Conservation (phyloP, 2,113 vertebrate genomes). For the Paracanthobrama guichenoti region DNA sequence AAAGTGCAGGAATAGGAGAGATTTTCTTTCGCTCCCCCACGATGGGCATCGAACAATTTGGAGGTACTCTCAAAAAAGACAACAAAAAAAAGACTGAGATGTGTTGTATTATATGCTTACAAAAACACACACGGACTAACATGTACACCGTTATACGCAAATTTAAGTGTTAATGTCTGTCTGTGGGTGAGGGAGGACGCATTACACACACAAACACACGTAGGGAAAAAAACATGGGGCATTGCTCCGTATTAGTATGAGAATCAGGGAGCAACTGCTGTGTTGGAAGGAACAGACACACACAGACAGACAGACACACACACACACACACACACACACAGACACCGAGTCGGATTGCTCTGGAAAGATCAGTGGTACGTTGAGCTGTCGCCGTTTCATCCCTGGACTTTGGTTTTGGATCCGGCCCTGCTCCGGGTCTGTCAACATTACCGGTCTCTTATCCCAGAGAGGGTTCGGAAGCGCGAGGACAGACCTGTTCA, state of each 20-base stretch:
- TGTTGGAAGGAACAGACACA: constrained; percentile 82
- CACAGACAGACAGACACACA: constrained; percentile 37
- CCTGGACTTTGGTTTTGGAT: constrained; percentile 79
- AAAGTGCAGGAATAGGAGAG: constrained; percentile 59
- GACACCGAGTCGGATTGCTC: constrained; percentile 85
- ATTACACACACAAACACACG: constrained; percentile 54
- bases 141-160: constrained; percentile 53
- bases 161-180: constrained; percentile 37
- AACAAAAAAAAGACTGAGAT: constrained; percentile 58
- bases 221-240: constrained; percentile 66
- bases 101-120: constrained; percentile 50
- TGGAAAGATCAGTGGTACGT: constrained; percentile 96
- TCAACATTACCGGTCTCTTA: constrained; percentile 96
- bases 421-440: constrained; percentile 81
- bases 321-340: constrained; percentile 59
- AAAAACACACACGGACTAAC: constrained; percentile 1
- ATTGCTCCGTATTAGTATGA: constrained; percentile 66
- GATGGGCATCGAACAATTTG: constrained; percentile 69
- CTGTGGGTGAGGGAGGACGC: background rate
- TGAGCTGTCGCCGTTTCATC: constrained; percentile 97
- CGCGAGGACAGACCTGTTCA: constrained; percentile 74
- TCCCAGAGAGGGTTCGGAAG: constrained; percentile 70
- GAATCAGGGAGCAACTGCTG: constrained; percentile 76
- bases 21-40: constrained; percentile 68
- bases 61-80: constrained; percentile 67